Evolutionary conservation across 2,113 vertebrate species (phyloP).

Genomic region (Microcebus griseorufus): DNA sequence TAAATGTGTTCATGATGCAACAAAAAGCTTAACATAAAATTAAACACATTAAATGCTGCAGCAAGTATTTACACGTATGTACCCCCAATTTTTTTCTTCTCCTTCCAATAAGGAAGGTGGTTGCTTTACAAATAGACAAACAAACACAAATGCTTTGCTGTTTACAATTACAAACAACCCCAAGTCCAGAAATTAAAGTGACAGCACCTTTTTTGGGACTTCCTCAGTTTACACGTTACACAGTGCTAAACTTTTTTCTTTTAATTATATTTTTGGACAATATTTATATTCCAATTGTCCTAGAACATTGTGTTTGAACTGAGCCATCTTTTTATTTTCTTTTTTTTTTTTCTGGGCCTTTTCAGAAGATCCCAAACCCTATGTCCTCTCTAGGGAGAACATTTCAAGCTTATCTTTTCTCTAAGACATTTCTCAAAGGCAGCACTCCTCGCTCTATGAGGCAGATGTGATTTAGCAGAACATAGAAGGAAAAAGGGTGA

Average conservation of each 20-base stretch:
- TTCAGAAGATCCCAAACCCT: slow-evolving; percentile 50
- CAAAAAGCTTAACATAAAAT: slow-evolving; percentile 91
- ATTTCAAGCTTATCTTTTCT: slow-evolving; percentile 65
- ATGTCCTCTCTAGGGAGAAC: slow-evolving; percentile 36
- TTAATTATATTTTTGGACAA: slow-evolving; percentile 68
- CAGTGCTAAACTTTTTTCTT: slow-evolving; percentile 78
- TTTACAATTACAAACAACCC: slow-evolving; percentile 86
- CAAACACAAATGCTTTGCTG: slow-evolving; percentile 85
- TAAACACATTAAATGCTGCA: slow-evolving; percentile 94
- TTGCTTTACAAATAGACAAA: slow-evolving; percentile 91
- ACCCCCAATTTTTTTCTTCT: slow-evolving; percentile 87
- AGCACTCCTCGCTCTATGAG: slow-evolving; percentile 54
- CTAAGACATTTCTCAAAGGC: slow-evolving; percentile 52
- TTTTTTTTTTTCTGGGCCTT: slow-evolving; percentile 21
- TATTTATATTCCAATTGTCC: slow-evolving; percentile 71
- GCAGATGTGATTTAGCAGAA: slow-evolving; percentile 58
- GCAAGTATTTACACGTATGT: slow-evolving; percentile 97
- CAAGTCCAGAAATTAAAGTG: slow-evolving; percentile 85
- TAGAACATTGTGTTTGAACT: slow-evolving; percentile 46
- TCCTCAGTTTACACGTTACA: slow-evolving; percentile 83
- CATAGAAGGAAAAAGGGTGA: slow-evolving; percentile 23
- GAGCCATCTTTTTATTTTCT: not conserved
- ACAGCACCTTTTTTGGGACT: slow-evolving; percentile 85
- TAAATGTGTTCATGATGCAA: slow-evolving; percentile 90
- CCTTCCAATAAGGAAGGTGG: slow-evolving; percentile 96